Conservation (phyloP, 2,797 vertebrate species). For the Falco rusticolus region DNA sequence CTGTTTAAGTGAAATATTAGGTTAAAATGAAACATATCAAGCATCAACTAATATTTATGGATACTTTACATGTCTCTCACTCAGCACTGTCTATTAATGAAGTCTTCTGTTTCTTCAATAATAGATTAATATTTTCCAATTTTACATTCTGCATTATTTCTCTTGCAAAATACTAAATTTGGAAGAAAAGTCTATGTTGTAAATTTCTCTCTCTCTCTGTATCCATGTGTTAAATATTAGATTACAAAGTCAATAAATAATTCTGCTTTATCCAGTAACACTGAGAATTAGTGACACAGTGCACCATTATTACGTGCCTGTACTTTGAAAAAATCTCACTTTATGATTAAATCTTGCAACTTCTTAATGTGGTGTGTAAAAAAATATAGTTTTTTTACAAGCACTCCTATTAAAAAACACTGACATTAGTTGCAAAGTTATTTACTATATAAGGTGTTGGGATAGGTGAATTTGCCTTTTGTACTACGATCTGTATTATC, state of each 20-base stretch:
- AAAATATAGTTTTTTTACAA: background rate
- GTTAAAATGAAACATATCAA: background rate
- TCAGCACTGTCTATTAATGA: background rate
- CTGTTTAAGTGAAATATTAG: background rate
- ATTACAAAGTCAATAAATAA: slow-evolving; percentile 14
- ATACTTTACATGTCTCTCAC: background rate
- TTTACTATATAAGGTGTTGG: background rate
- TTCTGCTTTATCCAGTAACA: background rate
- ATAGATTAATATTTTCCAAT: background rate
- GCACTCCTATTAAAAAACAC: background rate
- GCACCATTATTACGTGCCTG: background rate
- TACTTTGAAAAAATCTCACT: background rate
- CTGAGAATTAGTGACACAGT: background rate
- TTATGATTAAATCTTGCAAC: background rate
- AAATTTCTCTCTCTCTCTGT: background rate
- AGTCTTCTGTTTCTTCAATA: background rate
- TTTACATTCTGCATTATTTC: background rate
- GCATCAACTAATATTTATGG: background rate
- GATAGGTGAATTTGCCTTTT: background rate
- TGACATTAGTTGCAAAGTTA: background rate
- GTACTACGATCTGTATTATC: background rate
- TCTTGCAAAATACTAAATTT: background rate
- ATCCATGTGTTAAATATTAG: background rate
- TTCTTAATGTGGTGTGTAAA: background rate
- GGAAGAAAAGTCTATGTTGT: background rate